phyloP scores from a whole-genome alignment of 2,797 vertebrate genomes.

The Phrynocephalus forsythii region DNA sequence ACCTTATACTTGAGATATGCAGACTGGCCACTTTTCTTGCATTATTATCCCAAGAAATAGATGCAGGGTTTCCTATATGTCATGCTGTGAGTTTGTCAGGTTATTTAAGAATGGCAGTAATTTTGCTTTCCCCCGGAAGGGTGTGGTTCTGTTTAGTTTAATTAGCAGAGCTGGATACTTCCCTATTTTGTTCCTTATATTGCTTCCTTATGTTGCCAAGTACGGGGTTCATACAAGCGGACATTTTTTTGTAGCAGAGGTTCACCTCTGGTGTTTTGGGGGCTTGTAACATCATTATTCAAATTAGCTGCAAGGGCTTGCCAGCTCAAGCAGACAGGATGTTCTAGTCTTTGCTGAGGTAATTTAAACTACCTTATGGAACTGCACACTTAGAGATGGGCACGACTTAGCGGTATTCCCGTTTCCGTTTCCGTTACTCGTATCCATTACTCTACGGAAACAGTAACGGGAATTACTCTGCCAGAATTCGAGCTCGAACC shows the following conservation, averaged over 20 bases:
- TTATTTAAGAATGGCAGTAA: conserved; percentile 16
- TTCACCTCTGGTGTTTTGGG: background rate
- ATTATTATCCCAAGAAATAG: conserved; percentile 4
- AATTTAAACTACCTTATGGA: background rate
- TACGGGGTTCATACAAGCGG: background rate
- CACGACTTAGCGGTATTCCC: too few species aligned
- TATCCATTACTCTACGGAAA: too few species aligned
- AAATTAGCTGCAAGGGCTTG: background rate
- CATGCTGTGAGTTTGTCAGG: conserved; percentile 15
- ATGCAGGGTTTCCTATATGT: conserved; percentile 1
- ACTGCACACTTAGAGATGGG: too few species aligned
- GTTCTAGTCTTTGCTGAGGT: background rate
- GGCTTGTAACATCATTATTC: background rate
- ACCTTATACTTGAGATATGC: background rate
- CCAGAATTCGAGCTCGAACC: too few species aligned
- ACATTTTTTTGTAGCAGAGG: background rate
- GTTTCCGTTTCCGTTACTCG: too few species aligned
- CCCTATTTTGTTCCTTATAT: background rate
- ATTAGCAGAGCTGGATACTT: background rate
- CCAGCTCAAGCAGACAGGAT: background rate
- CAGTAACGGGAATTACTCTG: too few species aligned
- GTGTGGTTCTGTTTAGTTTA: conserved; percentile 1
- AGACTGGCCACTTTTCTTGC: conserved; percentile 24
- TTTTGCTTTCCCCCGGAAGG: conserved; percentile 33
- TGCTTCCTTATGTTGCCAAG: background rate